These are phyloP conservation scores for Diplodus sargus DNA, from an alignment of 2,797 vertebrate genomes.

Conservation along the genomic window DNA sequence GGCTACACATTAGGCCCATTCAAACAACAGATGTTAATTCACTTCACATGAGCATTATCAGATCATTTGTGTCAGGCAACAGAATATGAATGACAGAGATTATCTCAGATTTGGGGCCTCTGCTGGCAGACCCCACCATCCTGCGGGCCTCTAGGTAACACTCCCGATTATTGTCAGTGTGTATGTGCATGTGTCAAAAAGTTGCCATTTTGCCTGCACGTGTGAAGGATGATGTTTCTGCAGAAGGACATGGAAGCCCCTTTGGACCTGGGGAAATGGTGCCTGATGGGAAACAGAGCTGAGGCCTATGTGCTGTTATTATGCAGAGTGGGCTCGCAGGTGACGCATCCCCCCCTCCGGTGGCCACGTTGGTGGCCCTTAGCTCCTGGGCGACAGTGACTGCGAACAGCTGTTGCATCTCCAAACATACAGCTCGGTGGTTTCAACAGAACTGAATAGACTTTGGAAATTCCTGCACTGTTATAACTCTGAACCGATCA, in stretches of 20 bases:
- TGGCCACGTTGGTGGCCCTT: constrained; percentile 33
- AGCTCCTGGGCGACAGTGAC: constrained; percentile 33
- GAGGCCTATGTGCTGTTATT: constrained; percentile 12
- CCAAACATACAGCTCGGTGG: constrained; percentile 21
- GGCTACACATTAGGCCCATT: constrained; percentile 84
- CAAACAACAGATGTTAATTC: constrained; percentile 89
- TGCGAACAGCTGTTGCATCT: constrained; percentile 57
- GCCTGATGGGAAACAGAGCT: constrained; percentile 46
- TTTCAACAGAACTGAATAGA: constrained; percentile 34
- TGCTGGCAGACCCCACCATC: constrained; percentile 69
- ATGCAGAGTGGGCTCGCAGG: constrained; percentile 32
- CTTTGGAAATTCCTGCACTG: constrained; percentile 13
- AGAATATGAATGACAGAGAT: constrained; percentile 87
- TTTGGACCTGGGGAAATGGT: constrained; percentile 28
- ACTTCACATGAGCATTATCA: constrained; percentile 86
- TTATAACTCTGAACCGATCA: constrained; percentile 27
- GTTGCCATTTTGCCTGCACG: constrained; percentile 52
- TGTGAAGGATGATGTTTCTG: constrained; percentile 60
- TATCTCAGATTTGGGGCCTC: constrained; percentile 80
- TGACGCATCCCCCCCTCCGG: constrained; percentile 44
- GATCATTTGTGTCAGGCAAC: constrained; percentile 85
- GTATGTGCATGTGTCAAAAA: constrained; percentile 51
- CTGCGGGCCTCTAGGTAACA: constrained; percentile 76
- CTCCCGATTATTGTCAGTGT: constrained; percentile 45
- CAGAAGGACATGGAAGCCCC: constrained; percentile 60